phyloP scores from a whole-genome alignment of 1,140 invertebrate species.

The Aphaenogaster rudis region DNA sequence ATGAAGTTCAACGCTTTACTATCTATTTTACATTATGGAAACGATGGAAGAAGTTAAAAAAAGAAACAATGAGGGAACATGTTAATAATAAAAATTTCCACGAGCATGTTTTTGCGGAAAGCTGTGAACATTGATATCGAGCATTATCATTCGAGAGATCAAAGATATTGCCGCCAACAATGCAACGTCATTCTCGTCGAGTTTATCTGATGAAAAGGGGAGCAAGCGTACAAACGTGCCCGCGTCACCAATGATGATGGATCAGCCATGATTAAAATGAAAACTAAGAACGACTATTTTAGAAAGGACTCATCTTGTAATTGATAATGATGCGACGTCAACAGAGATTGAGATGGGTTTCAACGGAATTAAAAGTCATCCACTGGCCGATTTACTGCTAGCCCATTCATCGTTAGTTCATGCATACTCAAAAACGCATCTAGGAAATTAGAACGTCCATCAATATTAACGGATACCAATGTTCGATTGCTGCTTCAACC shows the following conservation, averaged over 20 bases:
- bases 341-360: slow-evolving; percentile 47
- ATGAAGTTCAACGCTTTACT: not conserved
- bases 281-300: slow-evolving; percentile 19
- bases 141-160: slow-evolving; percentile 40
- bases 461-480: not conserved
- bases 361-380: slow-evolving; percentile 35
- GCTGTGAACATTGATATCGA: slow-evolving; percentile 32
- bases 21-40: not conserved
- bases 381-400: not conserved
- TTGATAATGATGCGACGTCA: slow-evolving; percentile 50
- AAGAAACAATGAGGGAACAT: not conserved
- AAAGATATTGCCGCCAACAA: slow-evolving; percentile 20
- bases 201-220: slow-evolving; percentile 41
- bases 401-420: slow-evolving; percentile 1
- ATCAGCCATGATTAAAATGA: slow-evolving; percentile 19
- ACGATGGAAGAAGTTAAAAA: not conserved
- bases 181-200: slow-evolving; percentile 42
- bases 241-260: slow-evolving; percentile 47
- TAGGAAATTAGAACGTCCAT: slow-evolving; percentile 5
- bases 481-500: not conserved
- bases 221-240: slow-evolving; percentile 13
- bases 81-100: slow-evolving; percentile 41
- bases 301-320: not conserved
- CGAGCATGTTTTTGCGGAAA: not conserved
- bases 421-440: slow-evolving; percentile 18